These are phyloP conservation scores for Grallaria varia DNA, from an alignment of 2,113 vertebrate genomes.

Conservation along the genomic window DNA sequence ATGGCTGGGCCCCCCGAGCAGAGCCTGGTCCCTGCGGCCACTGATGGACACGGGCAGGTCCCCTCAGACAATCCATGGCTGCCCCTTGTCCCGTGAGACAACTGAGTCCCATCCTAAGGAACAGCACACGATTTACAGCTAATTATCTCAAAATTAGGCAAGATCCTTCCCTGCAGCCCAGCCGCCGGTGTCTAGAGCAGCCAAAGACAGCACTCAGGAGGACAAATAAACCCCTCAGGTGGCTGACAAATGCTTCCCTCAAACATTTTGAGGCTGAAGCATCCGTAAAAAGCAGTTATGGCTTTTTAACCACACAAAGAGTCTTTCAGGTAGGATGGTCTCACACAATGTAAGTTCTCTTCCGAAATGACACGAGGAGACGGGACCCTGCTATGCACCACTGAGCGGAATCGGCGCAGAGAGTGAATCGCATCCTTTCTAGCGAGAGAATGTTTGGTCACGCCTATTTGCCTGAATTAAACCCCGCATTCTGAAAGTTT, in stretches of 20 bases:
- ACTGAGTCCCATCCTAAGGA: neutral
- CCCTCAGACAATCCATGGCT: neutral
- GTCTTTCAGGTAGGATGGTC: neutral
- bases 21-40: neutral
- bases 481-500: neutral
- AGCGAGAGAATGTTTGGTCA: neutral
- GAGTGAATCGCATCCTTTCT: neutral
- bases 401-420: neutral
- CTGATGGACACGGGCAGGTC: fast-evolving
- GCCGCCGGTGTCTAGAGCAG: neutral
- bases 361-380: neutral
- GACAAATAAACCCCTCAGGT: neutral
- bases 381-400: neutral
- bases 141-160: neutral
- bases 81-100: neutral
- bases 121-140: neutral
- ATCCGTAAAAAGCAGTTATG: neutral
- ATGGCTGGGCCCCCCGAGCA: neutral
- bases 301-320: neutral
- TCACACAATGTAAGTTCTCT: neutral
- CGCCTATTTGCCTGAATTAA: neutral
- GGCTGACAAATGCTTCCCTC: neutral
- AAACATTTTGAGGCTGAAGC: neutral
- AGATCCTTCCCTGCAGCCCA: neutral
- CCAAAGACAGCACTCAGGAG: neutral